phyloP scores from a whole-genome alignment of 2,888 invertebrate genomes.

The Nowickia ferox region DNA sequence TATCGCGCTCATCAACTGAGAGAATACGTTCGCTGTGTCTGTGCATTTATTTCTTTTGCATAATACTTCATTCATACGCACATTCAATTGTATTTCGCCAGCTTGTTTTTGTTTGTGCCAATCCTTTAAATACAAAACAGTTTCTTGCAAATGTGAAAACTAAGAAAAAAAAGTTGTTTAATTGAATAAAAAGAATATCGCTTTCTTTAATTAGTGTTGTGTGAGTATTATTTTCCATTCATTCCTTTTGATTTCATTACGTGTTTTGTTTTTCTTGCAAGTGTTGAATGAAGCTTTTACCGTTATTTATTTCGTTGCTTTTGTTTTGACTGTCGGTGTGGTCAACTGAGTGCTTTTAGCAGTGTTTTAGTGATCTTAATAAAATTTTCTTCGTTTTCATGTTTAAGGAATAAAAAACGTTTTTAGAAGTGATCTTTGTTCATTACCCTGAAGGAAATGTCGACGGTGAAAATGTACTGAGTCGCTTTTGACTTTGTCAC shows the following conservation, averaged over 20 bases:
- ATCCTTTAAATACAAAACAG: conserved; percentile 33
- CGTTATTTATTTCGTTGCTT: conserved; percentile 53
- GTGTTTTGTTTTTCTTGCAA: not conserved
- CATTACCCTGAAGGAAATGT: too few species aligned
- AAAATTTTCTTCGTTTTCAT: too few species aligned
- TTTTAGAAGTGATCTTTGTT: too few species aligned
- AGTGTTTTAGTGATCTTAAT: too few species aligned
- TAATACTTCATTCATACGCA: conserved; percentile 4
- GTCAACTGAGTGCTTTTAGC: not conserved
- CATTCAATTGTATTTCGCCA: not conserved
- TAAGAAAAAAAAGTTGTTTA: not conserved
- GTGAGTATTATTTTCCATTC: conserved; percentile 36
- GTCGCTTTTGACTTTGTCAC: too few species aligned
- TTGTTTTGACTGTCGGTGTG: conserved; percentile 38
- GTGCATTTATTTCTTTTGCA: conserved; percentile 23
- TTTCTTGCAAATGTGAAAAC: not conserved
- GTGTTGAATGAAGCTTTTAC: conserved; percentile 40
- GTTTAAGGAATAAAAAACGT: too few species aligned
- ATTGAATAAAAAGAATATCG: conserved; percentile 18
- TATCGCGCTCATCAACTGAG: conserved; percentile 38
- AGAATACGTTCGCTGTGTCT: conserved; percentile 33
- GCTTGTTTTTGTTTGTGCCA: conserved; percentile 18
- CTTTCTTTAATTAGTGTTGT: conserved; percentile 4
- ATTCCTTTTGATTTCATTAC: conserved; percentile 28
- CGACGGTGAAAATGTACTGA: too few species aligned